A percentile compares a stretch with the other conserved stretches of the same genome.
Evolutionary conservation across 2,113 vertebrate genomes (phyloP).

Genomic region (Amphiprion ocellaris): DNA sequence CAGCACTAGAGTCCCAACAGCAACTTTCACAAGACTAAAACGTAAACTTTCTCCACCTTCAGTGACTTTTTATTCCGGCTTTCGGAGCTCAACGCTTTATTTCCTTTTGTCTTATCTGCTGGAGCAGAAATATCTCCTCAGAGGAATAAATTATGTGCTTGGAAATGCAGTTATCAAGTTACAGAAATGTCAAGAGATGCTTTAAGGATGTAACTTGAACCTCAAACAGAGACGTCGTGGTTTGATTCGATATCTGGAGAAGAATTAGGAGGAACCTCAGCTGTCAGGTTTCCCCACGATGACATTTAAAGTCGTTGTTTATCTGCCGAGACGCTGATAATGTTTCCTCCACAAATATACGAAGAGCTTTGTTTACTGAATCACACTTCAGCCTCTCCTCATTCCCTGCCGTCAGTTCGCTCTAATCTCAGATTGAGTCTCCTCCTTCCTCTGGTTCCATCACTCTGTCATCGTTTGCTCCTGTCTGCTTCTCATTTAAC

Average conservation of each 20-base stretch:
- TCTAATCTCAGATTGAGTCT: constrained; percentile 42
- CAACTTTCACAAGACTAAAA: too few relatives aligned
- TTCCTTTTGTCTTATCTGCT: constrained; percentile 19
- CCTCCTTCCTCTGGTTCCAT: constrained; percentile 10
- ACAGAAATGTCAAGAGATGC: constrained; percentile 50
- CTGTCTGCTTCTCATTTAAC: constrained; percentile 1
- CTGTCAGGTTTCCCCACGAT: constrained; percentile 34
- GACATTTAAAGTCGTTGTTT: constrained; percentile 62
- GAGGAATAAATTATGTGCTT: constrained; percentile 30
- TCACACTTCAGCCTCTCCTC: constrained; percentile 7
- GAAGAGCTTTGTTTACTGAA: constrained; percentile 9
- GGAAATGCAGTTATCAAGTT: constrained; percentile 37
- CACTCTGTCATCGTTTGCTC: constrained; percentile 3
- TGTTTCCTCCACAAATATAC: constrained; percentile 11
- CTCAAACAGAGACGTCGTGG: neutral
- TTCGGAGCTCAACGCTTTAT: constrained; percentile 15
- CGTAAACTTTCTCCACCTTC: too few relatives aligned
- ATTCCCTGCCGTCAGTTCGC: constrained; percentile 25
- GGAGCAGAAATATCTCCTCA: constrained; percentile 26
- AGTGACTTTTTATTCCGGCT: too few relatives aligned
- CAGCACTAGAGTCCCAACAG: too few relatives aligned
- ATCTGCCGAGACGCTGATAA: constrained; percentile 51
- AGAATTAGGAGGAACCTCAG: constrained; percentile 37
- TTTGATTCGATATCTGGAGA: constrained; percentile 8
- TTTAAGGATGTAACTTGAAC: constrained; percentile 38